Evolutionary conservation across 2,797 vertebrate species (phyloP), one percentile per base, ranked within the genome.

Genomic region (Salmo trutta): DNA sequence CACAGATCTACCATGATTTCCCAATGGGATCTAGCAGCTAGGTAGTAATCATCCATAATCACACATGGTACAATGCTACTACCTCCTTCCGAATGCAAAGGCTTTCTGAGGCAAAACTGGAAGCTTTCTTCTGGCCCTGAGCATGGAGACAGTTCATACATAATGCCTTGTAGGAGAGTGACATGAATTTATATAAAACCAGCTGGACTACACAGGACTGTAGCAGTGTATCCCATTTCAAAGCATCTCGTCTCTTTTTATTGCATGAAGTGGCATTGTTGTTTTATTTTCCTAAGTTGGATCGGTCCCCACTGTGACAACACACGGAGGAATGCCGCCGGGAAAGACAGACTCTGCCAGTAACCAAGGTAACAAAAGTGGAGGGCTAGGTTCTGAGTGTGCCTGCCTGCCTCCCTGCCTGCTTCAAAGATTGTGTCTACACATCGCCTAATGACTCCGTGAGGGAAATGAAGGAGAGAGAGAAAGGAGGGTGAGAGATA

Each of bases 301-400:
- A 62, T 21, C 0, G n/a, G 56, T 21, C 56, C n/a, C 56, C 19
- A 27, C 64, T 51, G 64, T 67, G 47, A 71, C 31, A n/a, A 74
- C 36, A 71, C 36, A 47, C 19, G 21, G 21, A 66, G 64, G 5
- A 51, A 16, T 51, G 31, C 36, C 56, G 17, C 3, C 33, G 6
- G 36, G 21, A 16, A 7, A 65, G 62, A 8, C 24, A 29, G 64
- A 66, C 62, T 71, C 33, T 51, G 29, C 52, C 41, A 2, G 52
- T 76, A 76, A 68, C 75, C 70, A 73, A 80, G 79, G 79, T 62
- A 80, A 73, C 74, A 68, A 65, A 68, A 65, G 78, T 52, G 59
- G 70, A 53, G 71, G 78, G 51, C 36, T 70, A 41, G 74, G 69
- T 79, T 41, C 68, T 47, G 7, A 27, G 24, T 53, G 21, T 17